These are phyloP conservation scores for Mesorhabditis sp. DNA, from an alignment of 2,888 invertebrate species.

Conservation along the genomic window DNA sequence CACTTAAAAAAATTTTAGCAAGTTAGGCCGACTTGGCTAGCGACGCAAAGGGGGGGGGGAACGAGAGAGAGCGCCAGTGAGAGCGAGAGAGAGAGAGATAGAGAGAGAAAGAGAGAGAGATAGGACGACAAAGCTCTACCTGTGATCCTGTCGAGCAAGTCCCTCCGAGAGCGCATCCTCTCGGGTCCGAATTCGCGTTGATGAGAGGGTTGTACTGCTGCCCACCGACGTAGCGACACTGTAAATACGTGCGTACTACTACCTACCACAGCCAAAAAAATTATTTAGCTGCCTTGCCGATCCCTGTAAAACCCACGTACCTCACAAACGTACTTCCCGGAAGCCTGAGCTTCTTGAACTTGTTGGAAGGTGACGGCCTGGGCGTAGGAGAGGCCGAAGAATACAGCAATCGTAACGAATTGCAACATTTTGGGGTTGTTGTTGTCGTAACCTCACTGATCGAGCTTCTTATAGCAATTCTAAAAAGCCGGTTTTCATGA, in stretches of 20 bases:
- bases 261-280: not conserved
- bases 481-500: too few species aligned
- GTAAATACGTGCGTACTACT: not conserved
- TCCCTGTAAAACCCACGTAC: not conserved
- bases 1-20: not conserved
- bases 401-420: not conserved
- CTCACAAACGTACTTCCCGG: conserved; percentile 6
- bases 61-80: too few species aligned
- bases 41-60: too few species aligned
- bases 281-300: not conserved
- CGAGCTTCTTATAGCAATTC: too few species aligned
- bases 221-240: not conserved
- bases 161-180: not conserved
- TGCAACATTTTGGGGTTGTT: too few species aligned
- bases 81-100: not conserved
- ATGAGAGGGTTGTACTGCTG: not conserved
- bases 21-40: too few species aligned
- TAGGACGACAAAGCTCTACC: not conserved
- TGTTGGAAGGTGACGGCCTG: not conserved
- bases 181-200: not conserved
- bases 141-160: not conserved
- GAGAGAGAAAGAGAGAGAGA: not conserved
- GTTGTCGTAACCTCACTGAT: too few species aligned
- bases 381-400: not conserved
- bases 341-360: not conserved